Percentiles rank a stretch among this genome's conserved stretches.
phyloP scores from a whole-genome alignment of 92 coral and sea anemone genomes.

The Bergia sp. region DNA sequence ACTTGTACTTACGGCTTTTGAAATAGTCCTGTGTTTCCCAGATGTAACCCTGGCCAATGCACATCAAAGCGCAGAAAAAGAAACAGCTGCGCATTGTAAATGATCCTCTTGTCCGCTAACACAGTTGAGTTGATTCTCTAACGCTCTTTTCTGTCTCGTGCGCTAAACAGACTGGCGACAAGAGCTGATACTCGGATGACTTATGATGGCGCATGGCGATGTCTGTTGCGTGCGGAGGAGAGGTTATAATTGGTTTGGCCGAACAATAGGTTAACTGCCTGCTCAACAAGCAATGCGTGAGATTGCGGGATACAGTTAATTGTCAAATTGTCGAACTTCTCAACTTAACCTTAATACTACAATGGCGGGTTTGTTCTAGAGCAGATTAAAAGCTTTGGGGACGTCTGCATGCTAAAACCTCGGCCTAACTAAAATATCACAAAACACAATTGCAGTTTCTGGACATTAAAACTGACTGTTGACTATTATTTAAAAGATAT shows the following conservation, averaged over 20 bases:
- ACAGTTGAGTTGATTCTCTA: background rate
- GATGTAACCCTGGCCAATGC: slow-evolving; percentile 20
- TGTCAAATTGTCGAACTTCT: background rate
- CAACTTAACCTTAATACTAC: background rate
- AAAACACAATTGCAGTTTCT: no score
- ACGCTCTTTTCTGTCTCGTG: background rate
- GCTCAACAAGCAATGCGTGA: background rate
- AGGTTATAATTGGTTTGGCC: background rate
- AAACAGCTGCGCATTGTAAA: slow-evolving; percentile 2
- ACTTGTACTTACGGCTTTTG: slow-evolving; percentile 5
- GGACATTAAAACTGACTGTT: background rate
- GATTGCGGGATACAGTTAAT: background rate
- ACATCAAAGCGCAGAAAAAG: slow-evolving; percentile 11
- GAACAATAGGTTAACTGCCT: background rate
- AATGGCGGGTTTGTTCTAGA: slow-evolving; percentile 1
- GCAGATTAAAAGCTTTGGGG: background rate
- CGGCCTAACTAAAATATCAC: no score
- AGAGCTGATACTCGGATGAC: background rate
- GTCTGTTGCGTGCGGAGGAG: background rate
- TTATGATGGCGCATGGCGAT: background rate
- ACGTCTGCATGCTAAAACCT: background rate
- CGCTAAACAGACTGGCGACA: slow-evolving; percentile 9
- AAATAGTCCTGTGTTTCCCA: slow-evolving; percentile 15
- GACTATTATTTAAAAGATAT: background rate
- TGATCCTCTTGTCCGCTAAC: background rate